A percentile compares a stretch with the other conserved stretches of the same genome.
These are phyloP conservation scores for Melospiza georgiana DNA, from an alignment of 2,113 vertebrate genomes.

Conservation along the genomic window DNA sequence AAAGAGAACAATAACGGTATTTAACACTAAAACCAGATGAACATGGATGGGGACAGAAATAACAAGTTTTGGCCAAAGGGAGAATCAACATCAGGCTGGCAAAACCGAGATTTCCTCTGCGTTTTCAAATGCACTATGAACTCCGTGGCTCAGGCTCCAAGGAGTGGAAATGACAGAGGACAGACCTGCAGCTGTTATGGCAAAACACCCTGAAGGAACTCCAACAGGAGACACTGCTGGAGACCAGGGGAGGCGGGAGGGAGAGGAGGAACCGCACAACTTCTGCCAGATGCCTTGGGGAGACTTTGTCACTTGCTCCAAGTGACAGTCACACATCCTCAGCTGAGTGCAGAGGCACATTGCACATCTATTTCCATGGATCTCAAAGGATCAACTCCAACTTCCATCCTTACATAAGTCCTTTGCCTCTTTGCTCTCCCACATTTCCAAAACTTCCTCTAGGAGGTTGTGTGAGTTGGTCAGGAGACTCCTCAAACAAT, in stretches of 20 bases:
- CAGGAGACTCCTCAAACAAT: background rate
- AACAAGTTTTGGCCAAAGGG: background rate
- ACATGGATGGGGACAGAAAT: background rate
- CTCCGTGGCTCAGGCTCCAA: background rate
- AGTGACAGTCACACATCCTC: background rate
- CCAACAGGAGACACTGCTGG: background rate
- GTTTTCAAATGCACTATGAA: background rate
- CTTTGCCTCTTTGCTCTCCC: background rate
- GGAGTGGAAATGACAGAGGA: background rate
- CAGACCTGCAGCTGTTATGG: background rate
- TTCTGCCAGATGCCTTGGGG: background rate
- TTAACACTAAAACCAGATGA: background rate
- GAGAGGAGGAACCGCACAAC: background rate
- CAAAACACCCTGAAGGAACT: background rate
- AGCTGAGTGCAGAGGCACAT: background rate
- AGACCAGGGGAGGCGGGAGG: background rate
- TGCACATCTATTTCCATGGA: background rate
- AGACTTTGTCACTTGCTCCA: background rate
- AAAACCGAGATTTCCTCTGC: background rate
- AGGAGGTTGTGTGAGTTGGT: background rate
- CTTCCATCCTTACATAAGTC: background rate
- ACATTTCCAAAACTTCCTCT: background rate
- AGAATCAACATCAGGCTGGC: background rate
- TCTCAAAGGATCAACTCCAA: background rate
- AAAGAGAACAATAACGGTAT: background rate